Evolutionary conservation across 2,888 invertebrate genomes (phyloP), one percentile per base, ranked within the genome.

Genomic region (Microctonus hyperodae): DNA sequence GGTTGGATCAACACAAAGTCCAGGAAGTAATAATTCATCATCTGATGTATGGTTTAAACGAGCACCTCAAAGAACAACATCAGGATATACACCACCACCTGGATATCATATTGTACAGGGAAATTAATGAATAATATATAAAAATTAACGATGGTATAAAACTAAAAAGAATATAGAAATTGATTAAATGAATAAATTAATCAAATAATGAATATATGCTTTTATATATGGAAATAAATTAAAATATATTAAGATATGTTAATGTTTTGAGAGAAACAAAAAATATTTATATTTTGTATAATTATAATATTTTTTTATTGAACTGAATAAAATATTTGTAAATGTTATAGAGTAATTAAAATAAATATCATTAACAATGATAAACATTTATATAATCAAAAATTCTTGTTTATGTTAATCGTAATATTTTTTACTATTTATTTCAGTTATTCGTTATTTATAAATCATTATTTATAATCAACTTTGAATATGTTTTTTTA

Each of bases 31-130:
- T 33, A 66, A 69, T 50, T 40, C 57, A 23, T 11, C 58, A 23
- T 11, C 58, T 40, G 66, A 59, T 33, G 31, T 55, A 22, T 66
- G 70, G 69, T 67, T 67, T 60, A 61, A 64, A 61, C 59, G 69
- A 64, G 57, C 64, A 28, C 66, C 69, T 11, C 64, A 57, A 31
- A 68, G 68, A 31, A 50, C 55, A 48, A 69, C 71, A 7, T 64
- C 69, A 22, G 65, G 64, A 2, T 69, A 69, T 50, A 68, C 69
- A 16, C 71, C 71, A 13, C 71, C 71, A 35, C 71, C 71, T 25
- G 71, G 71, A 31, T 71, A 71, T 58, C 67, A 67, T 33, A 69
- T 63, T 23, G 70, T 67, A 22, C 35, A 53, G 3, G 16, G 33
- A n/a, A 64, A 56, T 20, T 64, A 35, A 64, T 57, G 48, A 22